Evolutionary conservation across 2,113 vertebrate genomes (phyloP).

Genomic region (Platanista minor): DNA sequence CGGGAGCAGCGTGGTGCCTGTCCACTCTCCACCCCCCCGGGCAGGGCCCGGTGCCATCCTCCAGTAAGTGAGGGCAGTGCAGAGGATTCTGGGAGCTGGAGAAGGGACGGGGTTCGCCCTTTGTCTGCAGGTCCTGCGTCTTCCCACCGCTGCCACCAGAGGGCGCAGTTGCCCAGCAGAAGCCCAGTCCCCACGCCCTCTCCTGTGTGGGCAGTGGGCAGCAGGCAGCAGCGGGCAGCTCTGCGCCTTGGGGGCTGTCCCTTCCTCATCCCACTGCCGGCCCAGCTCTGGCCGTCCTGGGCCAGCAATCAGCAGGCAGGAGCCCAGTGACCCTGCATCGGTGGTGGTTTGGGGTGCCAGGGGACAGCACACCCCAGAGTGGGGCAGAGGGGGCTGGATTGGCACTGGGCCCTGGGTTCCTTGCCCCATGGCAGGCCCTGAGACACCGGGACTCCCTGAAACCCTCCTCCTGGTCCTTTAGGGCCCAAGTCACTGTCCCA

Average conservation of each 20-base stretch:
- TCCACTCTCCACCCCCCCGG: background rate
- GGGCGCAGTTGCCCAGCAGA: constrained; percentile 36
- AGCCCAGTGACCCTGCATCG: background rate
- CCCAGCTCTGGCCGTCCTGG: background rate
- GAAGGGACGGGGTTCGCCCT: background rate
- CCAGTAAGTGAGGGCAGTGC: background rate
- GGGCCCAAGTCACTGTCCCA: background rate
- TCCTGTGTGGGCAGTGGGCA: accelerated
- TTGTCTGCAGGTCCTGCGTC: constrained; percentile 37
- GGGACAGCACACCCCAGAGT: background rate
- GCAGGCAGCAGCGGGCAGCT: background rate
- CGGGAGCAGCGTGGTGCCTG: background rate
- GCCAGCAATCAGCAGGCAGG: background rate
- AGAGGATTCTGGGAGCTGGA: constrained; percentile 3
- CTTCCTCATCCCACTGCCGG: background rate
- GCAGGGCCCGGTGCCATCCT: background rate
- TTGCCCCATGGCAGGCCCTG: background rate
- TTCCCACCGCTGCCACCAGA: constrained; percentile 7
- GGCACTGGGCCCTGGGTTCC: background rate
- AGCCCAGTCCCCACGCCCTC: background rate
- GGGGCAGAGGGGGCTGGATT: background rate
- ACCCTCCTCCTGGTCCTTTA: background rate
- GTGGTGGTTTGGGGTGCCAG: no score
- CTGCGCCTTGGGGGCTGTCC: background rate
- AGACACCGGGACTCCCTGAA: background rate